phyloP scores from a whole-genome alignment of 2,113 vertebrate species.

The Isichthys henryi region DNA sequence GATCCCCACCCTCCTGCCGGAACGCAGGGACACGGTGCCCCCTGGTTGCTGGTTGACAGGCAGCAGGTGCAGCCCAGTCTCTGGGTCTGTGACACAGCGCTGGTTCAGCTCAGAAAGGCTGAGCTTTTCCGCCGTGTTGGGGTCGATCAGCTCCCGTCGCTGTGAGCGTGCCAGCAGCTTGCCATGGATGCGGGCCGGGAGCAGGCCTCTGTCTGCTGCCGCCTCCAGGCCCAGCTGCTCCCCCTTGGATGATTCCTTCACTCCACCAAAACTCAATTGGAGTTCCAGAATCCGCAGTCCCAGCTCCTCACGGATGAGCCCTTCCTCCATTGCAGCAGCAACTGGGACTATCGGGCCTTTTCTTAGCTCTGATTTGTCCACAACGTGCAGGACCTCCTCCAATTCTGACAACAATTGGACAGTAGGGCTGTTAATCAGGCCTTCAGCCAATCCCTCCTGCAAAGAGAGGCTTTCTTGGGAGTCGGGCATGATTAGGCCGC shows the following conservation, averaged over 20 bases:
- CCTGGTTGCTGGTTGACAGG: slow-evolving; percentile 78
- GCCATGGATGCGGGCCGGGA: slow-evolving; percentile 49
- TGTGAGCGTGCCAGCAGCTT: slow-evolving; percentile 59
- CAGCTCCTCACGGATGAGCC: slow-evolving; percentile 62
- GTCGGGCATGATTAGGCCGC: slow-evolving; percentile 72
- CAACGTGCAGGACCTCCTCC: slow-evolving; percentile 53
- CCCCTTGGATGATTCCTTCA: slow-evolving; percentile 42
- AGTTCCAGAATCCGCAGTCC: slow-evolving; percentile 78
- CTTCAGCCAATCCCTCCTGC: slow-evolving; percentile 63
- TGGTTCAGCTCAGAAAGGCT: slow-evolving; percentile 63
- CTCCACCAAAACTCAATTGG: slow-evolving; percentile 66
- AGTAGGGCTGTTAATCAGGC: slow-evolving; percentile 62
- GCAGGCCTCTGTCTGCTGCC: slow-evolving; percentile 56
- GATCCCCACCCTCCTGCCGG: slow-evolving; percentile 75
- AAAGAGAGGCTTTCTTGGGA: slow-evolving; percentile 65
- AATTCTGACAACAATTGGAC: slow-evolving; percentile 63
- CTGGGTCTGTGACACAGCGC: slow-evolving; percentile 65
- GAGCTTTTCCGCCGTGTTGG: slow-evolving; percentile 81
- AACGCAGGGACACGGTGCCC: slow-evolving; percentile 72
- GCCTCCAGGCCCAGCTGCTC: slow-evolving; percentile 60
- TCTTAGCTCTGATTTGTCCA: slow-evolving; percentile 39
- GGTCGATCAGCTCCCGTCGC: slow-evolving; percentile 74
- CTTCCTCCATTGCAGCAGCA: slow-evolving; percentile 62
- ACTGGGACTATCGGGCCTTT: slow-evolving; percentile 54
- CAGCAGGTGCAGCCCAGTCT: slow-evolving; percentile 70